Base-by-base conservation (phyloP, 2,888 invertebrate species). In the Microplitis manilae region DNA sequence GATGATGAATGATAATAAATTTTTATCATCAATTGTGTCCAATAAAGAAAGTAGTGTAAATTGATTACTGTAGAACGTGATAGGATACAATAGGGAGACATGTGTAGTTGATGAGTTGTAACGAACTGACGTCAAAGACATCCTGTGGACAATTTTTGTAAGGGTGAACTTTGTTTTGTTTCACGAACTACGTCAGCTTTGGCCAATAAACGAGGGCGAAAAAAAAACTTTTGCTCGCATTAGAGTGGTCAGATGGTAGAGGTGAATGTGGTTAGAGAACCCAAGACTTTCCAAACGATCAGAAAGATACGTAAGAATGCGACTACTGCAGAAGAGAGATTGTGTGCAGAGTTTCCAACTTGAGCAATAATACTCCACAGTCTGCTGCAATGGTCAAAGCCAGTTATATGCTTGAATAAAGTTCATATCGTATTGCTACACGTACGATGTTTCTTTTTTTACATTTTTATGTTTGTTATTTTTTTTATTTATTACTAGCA, bases 311-410 rank as follows among this genome's bases (percentile, higher is more conserved):
- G 20, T 61, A 68, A 60, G 50, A 61, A 60, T 15, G 17, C 40
- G 40, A n/a, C 61, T 62, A 20, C 38, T 67, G 59, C 30, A 30
- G 67, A 30, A 15, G 38, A 41, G 50, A 67, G n/a, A 41, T 15
- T 62, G 67, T 65, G 76, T 59, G 76, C 79, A 80, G 81, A 84
- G 83, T 85, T 86, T 84, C 83, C 80, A 87, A 87, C 84, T 87
- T 86, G 83, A 84, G 85, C 85, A 87, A 87, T 87, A 87, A 87
- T 85, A 85, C 84, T 64, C 79, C 81, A 74, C 83, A 84, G 84
- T 85, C 85, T 84, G 84, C 85, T 79, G 85, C 84, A 83, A 83
- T 82, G 81, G 83, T 70, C 41, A 50, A 39, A 20, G 40, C 7
- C n/a, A 41, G 60, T 69, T 69, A 62, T 81, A 81, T 84, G 84